These are phyloP conservation scores for Eulemur macaco DNA, from an alignment of 2,113 vertebrate genomes.

Conservation along the genomic window DNA sequence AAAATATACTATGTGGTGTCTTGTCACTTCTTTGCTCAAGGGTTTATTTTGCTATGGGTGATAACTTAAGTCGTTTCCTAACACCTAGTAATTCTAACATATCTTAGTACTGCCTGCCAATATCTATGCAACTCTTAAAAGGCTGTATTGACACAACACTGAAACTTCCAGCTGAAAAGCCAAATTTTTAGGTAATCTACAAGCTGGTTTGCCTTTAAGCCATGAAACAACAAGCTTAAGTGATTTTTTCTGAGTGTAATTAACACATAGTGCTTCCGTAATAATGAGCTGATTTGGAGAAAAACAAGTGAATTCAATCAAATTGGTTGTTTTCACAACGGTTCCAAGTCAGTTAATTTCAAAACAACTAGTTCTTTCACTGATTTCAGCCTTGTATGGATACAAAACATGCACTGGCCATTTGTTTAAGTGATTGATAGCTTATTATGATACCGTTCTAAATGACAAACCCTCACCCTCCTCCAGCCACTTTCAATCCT, in stretches of 20 bases:
- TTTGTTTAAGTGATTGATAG: background rate
- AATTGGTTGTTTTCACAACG: conserved; percentile 55
- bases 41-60: conserved; percentile 38
- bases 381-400: conserved; percentile 15
- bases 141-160: conserved; percentile 25
- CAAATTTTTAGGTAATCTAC: conserved; percentile 54
- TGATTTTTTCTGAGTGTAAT: conserved; percentile 37
- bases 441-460: background rate
- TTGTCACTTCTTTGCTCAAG: conserved; percentile 41
- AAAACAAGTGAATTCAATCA: conserved; percentile 40
- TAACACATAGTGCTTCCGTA: conserved; percentile 59
- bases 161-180: conserved; percentile 55
- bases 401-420: background rate
- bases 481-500: background rate
- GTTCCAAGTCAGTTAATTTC: conserved; percentile 41
- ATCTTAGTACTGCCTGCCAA: conserved; percentile 29
- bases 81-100: conserved; percentile 50
- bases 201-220: conserved; percentile 50
- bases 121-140: conserved; percentile 51
- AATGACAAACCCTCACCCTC: background rate
- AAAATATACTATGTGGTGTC: conserved; percentile 14
- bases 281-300: conserved; percentile 57
- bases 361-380: conserved; percentile 38
- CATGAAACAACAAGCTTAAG: conserved; percentile 50
- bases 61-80: conserved; percentile 39